Conservation (phyloP, 1,140 invertebrate genomes). For the Leptinotarsa undecemlineata region DNA sequence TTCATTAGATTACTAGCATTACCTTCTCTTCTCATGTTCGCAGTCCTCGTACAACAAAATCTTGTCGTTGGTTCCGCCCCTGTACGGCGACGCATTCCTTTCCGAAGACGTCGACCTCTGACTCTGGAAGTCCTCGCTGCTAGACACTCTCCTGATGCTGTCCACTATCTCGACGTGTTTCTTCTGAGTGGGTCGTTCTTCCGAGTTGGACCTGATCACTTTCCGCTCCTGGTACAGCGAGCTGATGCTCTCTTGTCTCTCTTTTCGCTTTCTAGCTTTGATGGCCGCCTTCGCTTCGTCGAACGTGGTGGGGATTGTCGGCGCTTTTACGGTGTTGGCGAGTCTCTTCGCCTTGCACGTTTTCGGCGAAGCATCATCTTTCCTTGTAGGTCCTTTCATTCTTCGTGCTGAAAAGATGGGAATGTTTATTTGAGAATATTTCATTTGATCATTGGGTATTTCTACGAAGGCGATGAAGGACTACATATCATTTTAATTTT, state of each 20-base stretch:
- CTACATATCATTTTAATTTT: no score
- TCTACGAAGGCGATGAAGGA: no score
- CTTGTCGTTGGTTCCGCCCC: slow-evolving; percentile 28
- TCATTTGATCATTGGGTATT: no score
- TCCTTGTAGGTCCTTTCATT: slow-evolving; percentile 51
- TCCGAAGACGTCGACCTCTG: slow-evolving; percentile 48
- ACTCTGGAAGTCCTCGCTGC: slow-evolving; percentile 67
- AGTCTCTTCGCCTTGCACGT: slow-evolving; percentile 27
- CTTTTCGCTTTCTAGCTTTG: slow-evolving; percentile 72
- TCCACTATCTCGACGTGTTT: slow-evolving; percentile 55
- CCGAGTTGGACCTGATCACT: slow-evolving; percentile 77
- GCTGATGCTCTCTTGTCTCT: slow-evolving; percentile 70
- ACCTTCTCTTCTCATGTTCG: slow-evolving; percentile 54
- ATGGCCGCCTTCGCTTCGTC: slow-evolving; percentile 50
- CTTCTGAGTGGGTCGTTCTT: slow-evolving; percentile 60
- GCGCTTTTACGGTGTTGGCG: neutral
- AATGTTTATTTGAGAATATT: no score
- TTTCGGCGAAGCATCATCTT: slow-evolving; percentile 38
- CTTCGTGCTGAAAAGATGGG: slow-evolving; percentile 11
- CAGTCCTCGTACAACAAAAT: slow-evolving; percentile 45
- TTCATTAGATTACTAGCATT: neutral
- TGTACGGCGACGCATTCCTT: slow-evolving; percentile 29
- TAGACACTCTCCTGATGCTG: slow-evolving; percentile 65
- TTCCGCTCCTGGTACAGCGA: slow-evolving; percentile 72
- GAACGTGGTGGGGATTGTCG: slow-evolving; percentile 35